Percentiles rank a stretch among this genome's conserved stretches.
phyloP scores from a whole-genome alignment of 2,888 invertebrate species.

The Cinara cedri region DNA sequence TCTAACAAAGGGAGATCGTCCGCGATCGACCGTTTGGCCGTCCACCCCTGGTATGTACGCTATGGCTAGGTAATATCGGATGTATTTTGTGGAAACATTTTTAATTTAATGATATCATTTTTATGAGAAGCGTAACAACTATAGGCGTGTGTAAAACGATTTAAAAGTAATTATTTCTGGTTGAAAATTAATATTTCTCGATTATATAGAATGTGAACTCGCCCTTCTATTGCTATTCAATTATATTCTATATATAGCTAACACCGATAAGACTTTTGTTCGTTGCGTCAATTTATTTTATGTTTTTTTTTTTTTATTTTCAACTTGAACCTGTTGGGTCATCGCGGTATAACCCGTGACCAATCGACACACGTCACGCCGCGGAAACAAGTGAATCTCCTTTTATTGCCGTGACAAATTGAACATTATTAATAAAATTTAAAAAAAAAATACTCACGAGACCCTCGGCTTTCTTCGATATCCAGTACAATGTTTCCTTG shows the following conservation, averaged over 20 bases:
- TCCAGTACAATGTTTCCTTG: conserved; percentile 84
- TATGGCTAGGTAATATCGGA: no score
- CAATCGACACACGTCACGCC: conserved; percentile 30
- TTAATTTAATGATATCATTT: background rate
- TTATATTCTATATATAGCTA: background rate
- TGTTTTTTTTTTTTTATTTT: no score
- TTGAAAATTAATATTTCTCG: no score
- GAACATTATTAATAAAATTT: conserved; percentile 15
- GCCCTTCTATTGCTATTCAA: no score
- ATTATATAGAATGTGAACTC: no score
- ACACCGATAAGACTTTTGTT: background rate
- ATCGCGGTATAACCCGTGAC: background rate
- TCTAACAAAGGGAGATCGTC: no score
- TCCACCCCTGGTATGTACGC: no score
- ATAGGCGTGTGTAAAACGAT: background rate
- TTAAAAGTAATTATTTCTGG: no score
- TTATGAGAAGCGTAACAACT: background rate
- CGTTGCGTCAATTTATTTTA: background rate
- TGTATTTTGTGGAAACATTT: background rate
- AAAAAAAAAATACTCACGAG: conserved; percentile 72
- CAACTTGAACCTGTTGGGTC: background rate
- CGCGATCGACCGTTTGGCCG: no score
- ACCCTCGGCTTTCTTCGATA: conserved; percentile 85
- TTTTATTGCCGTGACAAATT: conserved; percentile 36
- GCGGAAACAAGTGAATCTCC: conserved; percentile 25